Percentiles rank a stretch among this genome's conserved stretches.
Conservation (phyloP, 2,113 vertebrate species). For the Coptodon rendalli region DNA sequence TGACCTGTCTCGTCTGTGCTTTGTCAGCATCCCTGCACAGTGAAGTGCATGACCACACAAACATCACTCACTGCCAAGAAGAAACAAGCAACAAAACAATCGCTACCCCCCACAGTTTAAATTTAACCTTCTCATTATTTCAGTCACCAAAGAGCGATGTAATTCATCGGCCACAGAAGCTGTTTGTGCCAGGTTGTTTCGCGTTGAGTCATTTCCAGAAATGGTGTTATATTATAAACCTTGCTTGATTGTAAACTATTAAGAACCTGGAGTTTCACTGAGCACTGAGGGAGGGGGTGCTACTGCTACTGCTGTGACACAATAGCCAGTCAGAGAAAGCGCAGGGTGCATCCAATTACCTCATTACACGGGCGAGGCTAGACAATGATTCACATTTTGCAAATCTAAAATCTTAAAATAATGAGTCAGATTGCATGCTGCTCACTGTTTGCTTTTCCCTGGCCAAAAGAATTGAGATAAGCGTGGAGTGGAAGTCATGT, state of each 20-base stretch:
- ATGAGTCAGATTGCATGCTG: background rate
- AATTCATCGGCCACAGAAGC: background rate
- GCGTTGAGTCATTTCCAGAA: background rate
- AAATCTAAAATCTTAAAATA: background rate
- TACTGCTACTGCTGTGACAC: conserved; percentile 11
- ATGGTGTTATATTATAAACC: background rate
- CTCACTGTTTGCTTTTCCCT: background rate
- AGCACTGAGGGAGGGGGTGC: background rate
- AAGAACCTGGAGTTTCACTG: conserved; percentile 5
- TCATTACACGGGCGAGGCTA: background rate
- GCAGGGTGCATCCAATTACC: conserved; percentile 20
- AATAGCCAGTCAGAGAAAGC: conserved; percentile 16
- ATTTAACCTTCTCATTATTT: conserved; percentile 26
- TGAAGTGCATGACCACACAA: conserved; percentile 19
- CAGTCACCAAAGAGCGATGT: background rate
- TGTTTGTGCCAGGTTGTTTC: background rate
- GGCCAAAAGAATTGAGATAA: background rate
- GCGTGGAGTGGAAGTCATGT: background rate
- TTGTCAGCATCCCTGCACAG: background rate
- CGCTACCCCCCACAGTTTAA: background rate
- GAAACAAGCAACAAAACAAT: conserved; percentile 31
- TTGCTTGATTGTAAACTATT: conserved; percentile 28
- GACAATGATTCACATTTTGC: background rate
- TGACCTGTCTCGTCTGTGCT: background rate
- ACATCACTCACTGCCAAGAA: conserved; percentile 26